These are phyloP conservation scores for Crematogaster levior DNA, from an alignment of 2,888 invertebrate genomes.

Conservation along the genomic window DNA sequence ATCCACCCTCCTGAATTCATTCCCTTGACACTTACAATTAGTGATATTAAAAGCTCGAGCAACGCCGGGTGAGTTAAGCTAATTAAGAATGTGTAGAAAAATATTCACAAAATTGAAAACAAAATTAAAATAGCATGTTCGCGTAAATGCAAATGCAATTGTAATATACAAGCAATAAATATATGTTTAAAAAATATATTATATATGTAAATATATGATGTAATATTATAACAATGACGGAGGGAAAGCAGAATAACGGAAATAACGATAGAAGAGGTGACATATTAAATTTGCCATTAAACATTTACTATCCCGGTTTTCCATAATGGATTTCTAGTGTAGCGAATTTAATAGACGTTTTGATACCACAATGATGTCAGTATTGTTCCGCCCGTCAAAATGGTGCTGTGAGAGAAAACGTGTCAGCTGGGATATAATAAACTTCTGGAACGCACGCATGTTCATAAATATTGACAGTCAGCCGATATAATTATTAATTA, in stretches of 20 bases:
- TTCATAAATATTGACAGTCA: constrained; percentile 48
- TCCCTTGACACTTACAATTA: no score
- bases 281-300: constrained; percentile 35
- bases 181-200: background rate
- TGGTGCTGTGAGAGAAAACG: constrained; percentile 34
- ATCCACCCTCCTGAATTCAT: no score
- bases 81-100: background rate
- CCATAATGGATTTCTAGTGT: constrained; percentile 51
- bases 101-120: background rate
- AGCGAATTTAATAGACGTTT: constrained; percentile 32
- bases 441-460: constrained; percentile 36
- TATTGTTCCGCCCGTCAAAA: constrained; percentile 42
- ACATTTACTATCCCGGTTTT: constrained; percentile 34
- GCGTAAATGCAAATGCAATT: background rate
- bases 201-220: background rate
- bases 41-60: no score
- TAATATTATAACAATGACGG: background rate
- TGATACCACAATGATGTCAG: constrained; percentile 32
- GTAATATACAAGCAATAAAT: background rate
- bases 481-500: constrained; percentile 51
- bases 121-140: background rate
- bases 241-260: background rate
- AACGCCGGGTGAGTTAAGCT: no score
- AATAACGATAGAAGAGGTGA: background rate
- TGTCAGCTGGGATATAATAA: constrained; percentile 33